Evolutionary conservation across 2,797 vertebrate genomes (phyloP), one percentile per base, ranked within the genome.

Genomic region (Tokudaia muenninki): DNA sequence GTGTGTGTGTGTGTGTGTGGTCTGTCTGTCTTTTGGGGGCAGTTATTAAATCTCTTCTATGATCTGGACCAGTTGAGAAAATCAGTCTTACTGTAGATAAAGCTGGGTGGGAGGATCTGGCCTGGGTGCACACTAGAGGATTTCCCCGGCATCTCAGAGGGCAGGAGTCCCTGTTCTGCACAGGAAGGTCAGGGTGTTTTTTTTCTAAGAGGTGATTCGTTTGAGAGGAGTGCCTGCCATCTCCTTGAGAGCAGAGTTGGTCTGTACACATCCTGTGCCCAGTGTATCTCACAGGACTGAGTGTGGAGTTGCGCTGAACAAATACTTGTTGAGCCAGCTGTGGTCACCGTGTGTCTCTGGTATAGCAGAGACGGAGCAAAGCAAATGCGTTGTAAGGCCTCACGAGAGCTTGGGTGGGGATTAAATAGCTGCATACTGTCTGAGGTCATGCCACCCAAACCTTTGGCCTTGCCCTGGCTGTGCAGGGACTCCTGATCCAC

Each of bases 381-480:
- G 21, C 31, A 47, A 31, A 57, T 9, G 37, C 37, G 7, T 2
- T 65, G 34, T 78, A 63, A 50, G 90, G 78, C 55, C 57, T 75
- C 34, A 0, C 37, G 1, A 78, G 72, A 80, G 59, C 81, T 8
- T 47, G 63, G 65, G 31, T 50, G 70, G 22, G 19, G 14, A 75
- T 82, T 83, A 13, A 67, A 50, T 14, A 77, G 55, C 31, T 63
- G 41, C 52, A 2, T 16, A 17, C 3, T 79, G 34, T 57, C 65
- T 55, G 47, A 75, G 61, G 57, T 22, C 50, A 11, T 3, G 4
- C 75, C 31, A 3, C 26, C 59, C 41, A 4, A 37, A 34, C 26
- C 13, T 0, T 31, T 11, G 57, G 37, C 57, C 1, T 0, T 1
- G 7, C 31, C n/a, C 63, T 29, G 19, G 55, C 31, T 72, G 11